Percentiles rank a stretch among this genome's conserved stretches.
phyloP scores from a whole-genome alignment of 2,113 vertebrate genomes.

The Nicator chloris region DNA sequence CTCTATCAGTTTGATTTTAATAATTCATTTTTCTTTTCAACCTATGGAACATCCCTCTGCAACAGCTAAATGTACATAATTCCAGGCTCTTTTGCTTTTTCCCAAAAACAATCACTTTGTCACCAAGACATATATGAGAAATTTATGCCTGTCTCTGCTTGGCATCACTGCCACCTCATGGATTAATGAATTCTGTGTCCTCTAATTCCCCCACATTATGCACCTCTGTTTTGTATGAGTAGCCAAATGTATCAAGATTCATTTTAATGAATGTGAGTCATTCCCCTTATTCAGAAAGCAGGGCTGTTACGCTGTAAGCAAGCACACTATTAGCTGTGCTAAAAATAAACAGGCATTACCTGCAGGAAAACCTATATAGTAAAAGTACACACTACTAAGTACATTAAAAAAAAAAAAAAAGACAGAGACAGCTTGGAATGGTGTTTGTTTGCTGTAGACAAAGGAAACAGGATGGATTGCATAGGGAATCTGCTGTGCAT shows the following conservation, averaged over 20 bases:
- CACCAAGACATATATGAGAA: conserved; percentile 41
- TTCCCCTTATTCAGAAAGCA: conserved; percentile 66
- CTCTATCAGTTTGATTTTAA: neutral
- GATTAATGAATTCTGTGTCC: conserved; percentile 71
- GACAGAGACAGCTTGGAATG: neutral
- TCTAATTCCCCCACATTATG: conserved; percentile 60
- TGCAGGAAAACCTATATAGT: conserved; percentile 54
- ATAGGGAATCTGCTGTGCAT: neutral
- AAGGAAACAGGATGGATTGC: neutral
- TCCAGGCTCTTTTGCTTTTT: conserved; percentile 22
- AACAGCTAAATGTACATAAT: conserved; percentile 4
- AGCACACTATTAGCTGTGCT: conserved; percentile 63
- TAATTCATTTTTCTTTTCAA: neutral
- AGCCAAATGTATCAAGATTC: conserved; percentile 69
- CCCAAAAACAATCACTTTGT: conserved; percentile 42
- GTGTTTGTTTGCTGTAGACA: neutral
- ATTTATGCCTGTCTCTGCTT: conserved; percentile 56
- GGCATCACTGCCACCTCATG: conserved; percentile 67
- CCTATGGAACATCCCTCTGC: neutral
- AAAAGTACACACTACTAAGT: conserved; percentile 18
- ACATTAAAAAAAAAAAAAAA: neutral
- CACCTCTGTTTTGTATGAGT: conserved; percentile 52
- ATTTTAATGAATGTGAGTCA: conserved; percentile 73
- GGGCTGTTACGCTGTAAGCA: conserved; percentile 50
- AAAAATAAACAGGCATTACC: conserved; percentile 70